phyloP scores from a whole-genome alignment of 2,113 vertebrate species.

The Otolemur garnettii region DNA sequence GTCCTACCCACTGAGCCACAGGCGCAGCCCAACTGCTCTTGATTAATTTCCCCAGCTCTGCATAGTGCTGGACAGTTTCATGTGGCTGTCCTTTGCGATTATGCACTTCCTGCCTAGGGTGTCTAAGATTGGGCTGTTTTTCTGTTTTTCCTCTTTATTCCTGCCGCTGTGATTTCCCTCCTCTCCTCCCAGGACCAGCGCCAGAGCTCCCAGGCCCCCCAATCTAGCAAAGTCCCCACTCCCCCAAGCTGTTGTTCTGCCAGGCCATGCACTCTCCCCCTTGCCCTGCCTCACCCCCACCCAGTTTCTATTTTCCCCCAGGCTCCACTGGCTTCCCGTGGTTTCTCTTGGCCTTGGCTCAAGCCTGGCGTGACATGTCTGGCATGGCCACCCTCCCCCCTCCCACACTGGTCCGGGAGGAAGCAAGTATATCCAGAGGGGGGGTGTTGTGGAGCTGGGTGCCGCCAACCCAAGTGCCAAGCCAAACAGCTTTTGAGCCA shows the following conservation, averaged over 20 bases:
- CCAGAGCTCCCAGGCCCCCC: background rate
- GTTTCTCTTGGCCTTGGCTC: conserved; percentile 73
- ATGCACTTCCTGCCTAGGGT: background rate
- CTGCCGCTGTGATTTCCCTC: background rate
- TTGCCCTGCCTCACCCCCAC: background rate
- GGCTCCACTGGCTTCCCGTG: conserved; percentile 1
- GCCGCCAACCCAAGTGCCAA: conserved; percentile 47
- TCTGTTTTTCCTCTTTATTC: conserved; percentile 30
- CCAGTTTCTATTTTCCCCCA: conserved; percentile 55
- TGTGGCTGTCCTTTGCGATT: conserved; percentile 21
- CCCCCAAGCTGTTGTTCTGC: background rate
- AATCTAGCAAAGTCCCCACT: background rate
- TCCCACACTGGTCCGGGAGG: background rate
- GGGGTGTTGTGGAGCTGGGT: background rate
- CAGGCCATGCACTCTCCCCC: background rate
- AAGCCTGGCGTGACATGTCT: conserved; percentile 34
- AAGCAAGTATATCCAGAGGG: conserved; percentile 44
- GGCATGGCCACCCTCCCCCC: conserved; percentile 6
- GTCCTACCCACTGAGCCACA: no score
- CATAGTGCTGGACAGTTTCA: background rate
- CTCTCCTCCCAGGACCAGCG: background rate
- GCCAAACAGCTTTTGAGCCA: background rate
- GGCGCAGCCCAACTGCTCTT: background rate
- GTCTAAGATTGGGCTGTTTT: background rate
- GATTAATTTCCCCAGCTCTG: background rate